Evolutionary conservation across 2,113 vertebrate species (phyloP).

Genomic region (Empidonax traillii): DNA sequence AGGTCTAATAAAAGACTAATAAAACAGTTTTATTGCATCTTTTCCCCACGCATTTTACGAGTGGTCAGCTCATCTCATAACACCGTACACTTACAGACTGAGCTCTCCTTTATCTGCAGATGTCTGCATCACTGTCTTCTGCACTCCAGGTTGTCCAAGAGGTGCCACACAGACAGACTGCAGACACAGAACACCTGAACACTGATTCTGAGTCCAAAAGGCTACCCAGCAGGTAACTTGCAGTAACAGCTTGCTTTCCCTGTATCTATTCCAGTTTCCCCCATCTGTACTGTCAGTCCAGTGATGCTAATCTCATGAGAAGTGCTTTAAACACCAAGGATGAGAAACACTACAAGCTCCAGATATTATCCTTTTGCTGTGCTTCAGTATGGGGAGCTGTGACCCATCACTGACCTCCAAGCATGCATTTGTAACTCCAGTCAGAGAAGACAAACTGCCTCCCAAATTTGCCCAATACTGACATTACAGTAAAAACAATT

Average conservation of each 20-base stretch:
- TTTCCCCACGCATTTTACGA: background rate
- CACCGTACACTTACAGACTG: fast-evolving
- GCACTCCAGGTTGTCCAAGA: background rate
- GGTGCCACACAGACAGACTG: background rate
- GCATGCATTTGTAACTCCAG: background rate
- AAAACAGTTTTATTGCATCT: background rate
- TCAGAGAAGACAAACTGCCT: background rate
- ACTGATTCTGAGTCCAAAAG: background rate
- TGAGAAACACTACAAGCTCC: background rate
- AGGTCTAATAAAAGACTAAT: background rate
- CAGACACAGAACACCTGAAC: background rate
- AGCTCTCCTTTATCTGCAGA: background rate
- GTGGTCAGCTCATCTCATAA: background rate
- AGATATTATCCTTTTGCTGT: background rate
- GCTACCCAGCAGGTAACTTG: background rate
- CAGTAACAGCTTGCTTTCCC: background rate
- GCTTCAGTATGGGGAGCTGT: background rate
- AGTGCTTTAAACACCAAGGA: background rate
- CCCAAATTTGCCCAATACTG: background rate
- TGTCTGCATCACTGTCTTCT: background rate
- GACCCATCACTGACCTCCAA: background rate
- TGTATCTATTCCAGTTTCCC: background rate
- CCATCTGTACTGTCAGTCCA: background rate
- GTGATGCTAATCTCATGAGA: background rate
- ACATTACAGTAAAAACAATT: background rate